phyloP scores from a whole-genome alignment of 1,140 invertebrate genomes.

The Ceratina japonica region DNA sequence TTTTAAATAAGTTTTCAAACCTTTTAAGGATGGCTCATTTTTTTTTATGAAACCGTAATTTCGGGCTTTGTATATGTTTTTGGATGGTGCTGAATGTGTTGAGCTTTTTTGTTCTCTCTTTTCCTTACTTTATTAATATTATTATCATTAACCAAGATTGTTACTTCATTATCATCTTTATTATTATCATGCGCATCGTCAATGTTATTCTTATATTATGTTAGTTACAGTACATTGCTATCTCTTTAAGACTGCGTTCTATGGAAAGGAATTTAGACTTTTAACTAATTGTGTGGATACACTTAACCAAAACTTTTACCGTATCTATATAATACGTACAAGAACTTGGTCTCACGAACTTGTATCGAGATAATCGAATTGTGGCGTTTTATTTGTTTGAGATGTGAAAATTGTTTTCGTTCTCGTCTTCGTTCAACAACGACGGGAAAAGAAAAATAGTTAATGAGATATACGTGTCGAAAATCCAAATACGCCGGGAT shows the following conservation, averaged over 20 bases:
- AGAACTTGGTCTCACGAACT: background rate
- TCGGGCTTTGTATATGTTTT: background rate
- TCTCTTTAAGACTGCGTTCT: constrained; percentile 25
- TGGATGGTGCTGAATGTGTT: constrained; percentile 15
- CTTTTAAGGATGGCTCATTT: no score
- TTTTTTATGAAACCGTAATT: background rate
- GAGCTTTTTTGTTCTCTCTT: background rate
- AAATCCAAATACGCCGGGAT: no score
- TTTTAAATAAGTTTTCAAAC: no score
- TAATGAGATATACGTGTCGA: background rate
- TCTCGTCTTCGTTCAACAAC: background rate
- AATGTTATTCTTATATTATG: background rate
- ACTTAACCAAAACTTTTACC: constrained; percentile 30
- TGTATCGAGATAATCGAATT: background rate
- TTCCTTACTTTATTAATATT: background rate
- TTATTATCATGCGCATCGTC: background rate
- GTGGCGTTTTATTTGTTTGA: background rate
- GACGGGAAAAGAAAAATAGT: background rate
- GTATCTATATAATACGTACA: background rate
- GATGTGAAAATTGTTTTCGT: constrained; percentile 23
- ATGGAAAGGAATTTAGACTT: constrained; percentile 27
- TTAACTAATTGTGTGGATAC: constrained; percentile 32
- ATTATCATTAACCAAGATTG: background rate
- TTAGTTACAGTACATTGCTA: background rate
- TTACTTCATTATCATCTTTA: background rate